Evolutionary conservation across 2,888 invertebrate species (phyloP), one percentile per base, ranked within the genome.

Genomic region (Heliconius aoede): DNA sequence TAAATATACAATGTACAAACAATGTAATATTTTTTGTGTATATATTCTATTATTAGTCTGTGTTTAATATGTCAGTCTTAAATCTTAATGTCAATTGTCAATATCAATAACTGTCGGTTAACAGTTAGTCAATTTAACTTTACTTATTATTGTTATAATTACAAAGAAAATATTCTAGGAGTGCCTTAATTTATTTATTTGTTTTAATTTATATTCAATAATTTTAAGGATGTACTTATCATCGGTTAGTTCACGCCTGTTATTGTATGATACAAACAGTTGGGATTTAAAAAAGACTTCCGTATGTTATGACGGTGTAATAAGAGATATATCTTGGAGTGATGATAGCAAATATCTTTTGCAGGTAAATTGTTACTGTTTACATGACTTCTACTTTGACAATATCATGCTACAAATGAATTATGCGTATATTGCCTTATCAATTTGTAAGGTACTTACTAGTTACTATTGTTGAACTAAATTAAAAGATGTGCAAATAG

Each of bases 201-300:
- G 30, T 55, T n/a, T n/a, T n/a, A 30, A 69, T 55, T n/a, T 24
- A 30, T 55, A 69, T 51, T 51, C 8, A 51, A 13, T 13, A n/a
- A 55, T n/a, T 60, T 69, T 58, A 28, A 90, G 83, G 84, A 95
- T 95, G 95, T 95, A 94, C 87, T 90, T 96, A 80, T 95, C 95
- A 36, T 95, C 95, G 60, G 91, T 95, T 79, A 95, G 95, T 83
- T 95, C 94, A 65, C 94, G 94, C 65, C 88, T 96, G 79, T 90
- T 95, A 85, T 88, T 95, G 36, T 95, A 95, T 83, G 95, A 95
- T 80, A 92, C 90, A 78, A 94, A 92, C 83, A 91, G 88, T 86
- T 95, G 95, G 90, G 93, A 95, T 83, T 88, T 95, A 76, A 90
- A 94, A 84, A 94, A 95, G 83, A 90, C 91, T 74, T 95, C 95